Percentiles rank a stretch among this genome's conserved stretches.
Evolutionary conservation across 1,140 invertebrate genomes (phyloP).

Genomic region (Chironomus striatipennis): DNA sequence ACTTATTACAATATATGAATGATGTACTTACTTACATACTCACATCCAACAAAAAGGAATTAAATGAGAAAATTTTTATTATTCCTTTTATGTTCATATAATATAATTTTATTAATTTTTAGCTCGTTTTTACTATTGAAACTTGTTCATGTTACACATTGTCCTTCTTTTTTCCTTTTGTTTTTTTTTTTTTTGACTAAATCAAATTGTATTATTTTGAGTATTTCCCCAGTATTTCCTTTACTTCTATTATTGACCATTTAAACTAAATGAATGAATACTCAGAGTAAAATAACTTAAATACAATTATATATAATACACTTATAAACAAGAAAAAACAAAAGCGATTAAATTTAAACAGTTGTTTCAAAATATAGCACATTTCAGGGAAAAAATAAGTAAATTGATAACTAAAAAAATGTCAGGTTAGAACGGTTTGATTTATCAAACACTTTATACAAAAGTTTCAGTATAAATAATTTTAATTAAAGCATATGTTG

Average conservation of each 20-base stretch:
- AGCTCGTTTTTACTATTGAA: too few relatives aligned
- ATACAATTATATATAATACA: too few relatives aligned
- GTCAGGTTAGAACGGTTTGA: neutral
- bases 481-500: neutral
- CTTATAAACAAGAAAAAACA: neutral
- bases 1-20: too few relatives aligned
- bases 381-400: neutral
- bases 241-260: too few relatives aligned
- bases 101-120: neutral
- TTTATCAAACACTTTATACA: neutral
- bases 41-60: neutral
- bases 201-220: too few relatives aligned
- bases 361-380: neutral
- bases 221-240: too few relatives aligned
- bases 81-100: neutral
- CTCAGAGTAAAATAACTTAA: too few relatives aligned
- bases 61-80: slow-evolving; percentile 9
- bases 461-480: neutral
- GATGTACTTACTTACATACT: neutral
- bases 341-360: neutral
- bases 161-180: too few relatives aligned
- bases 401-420: neutral
- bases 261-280: too few relatives aligned
- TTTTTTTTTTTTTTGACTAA: too few relatives aligned
- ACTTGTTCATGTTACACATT: too few relatives aligned